Conservation (phyloP, 2,888 invertebrate genomes). For the Mythimna loreyi region DNA sequence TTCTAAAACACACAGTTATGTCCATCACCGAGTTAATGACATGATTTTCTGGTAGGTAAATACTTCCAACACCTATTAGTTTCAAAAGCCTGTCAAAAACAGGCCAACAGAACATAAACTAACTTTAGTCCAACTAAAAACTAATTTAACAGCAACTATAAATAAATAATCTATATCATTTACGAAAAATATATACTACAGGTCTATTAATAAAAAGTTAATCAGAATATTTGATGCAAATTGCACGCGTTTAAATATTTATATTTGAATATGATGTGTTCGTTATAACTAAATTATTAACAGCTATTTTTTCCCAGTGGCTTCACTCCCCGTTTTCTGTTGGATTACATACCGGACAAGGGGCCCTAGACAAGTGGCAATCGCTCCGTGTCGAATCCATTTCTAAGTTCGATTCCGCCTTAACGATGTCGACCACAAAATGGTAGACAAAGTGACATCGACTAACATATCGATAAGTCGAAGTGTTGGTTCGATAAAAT, state of each 20-base stretch:
- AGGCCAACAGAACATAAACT: slow-evolving; percentile 32
- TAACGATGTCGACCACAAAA: too few relatives aligned
- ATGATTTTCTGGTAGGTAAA: slow-evolving; percentile 12
- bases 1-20: slow-evolving; percentile 14
- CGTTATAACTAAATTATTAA: slow-evolving; percentile 44
- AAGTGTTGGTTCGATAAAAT: too few relatives aligned
- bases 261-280: slow-evolving; percentile 29
- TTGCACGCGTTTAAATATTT: slow-evolving; percentile 60
- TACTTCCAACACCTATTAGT: slow-evolving; percentile 33
- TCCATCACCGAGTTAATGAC: slow-evolving; percentile 19
- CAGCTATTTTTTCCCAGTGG: not conserved
- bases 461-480: too few relatives aligned
- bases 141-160: slow-evolving; percentile 22
- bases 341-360: too few relatives aligned
- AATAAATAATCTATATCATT: slow-evolving; percentile 47
- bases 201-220: slow-evolving; percentile 37
- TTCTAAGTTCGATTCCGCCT: too few relatives aligned
- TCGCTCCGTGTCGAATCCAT: too few relatives aligned
- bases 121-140: slow-evolving; percentile 15
- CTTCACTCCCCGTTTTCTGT: not conserved
- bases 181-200: slow-evolving; percentile 39
- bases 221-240: slow-evolving; percentile 54
- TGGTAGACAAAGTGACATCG: too few relatives aligned
- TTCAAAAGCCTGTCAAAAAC: slow-evolving; percentile 35
- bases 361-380: too few relatives aligned